phyloP scores from a whole-genome alignment of 2,888 invertebrate species.

The Macrophya alboannulata region DNA sequence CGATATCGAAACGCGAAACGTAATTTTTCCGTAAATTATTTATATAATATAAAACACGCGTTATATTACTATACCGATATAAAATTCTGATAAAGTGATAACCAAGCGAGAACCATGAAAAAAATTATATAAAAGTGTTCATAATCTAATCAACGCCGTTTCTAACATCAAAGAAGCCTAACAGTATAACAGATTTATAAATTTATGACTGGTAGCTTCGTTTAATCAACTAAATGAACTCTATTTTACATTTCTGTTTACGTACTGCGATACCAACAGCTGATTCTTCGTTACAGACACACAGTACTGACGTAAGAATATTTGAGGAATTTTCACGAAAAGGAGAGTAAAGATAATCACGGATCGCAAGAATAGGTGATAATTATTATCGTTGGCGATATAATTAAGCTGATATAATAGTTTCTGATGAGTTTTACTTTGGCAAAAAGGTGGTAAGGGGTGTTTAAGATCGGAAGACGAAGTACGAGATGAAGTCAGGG shows the following conservation, averaged over 20 bases:
- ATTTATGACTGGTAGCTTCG: neutral
- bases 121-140: neutral
- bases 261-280: neutral
- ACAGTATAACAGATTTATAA: neutral
- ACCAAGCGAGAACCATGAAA: neutral
- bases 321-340: neutral
- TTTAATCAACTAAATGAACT: neutral
- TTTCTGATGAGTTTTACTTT: neutral
- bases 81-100: neutral
- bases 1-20: neutral
- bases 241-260: neutral
- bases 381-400: conserved; percentile 10
- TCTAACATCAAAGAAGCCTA: neutral
- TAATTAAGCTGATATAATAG: neutral
- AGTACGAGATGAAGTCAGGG: neutral
- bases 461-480: neutral
- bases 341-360: neutral
- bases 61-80: neutral
- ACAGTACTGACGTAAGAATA: neutral
- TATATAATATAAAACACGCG: neutral
- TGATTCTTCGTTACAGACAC: neutral
- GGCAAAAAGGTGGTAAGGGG: neutral
- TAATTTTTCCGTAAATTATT: neutral
- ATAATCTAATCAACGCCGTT: conserved; percentile 24
- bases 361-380: neutral